Conservation (phyloP, 2,113 vertebrate species). For the Penelope pileata region DNA sequence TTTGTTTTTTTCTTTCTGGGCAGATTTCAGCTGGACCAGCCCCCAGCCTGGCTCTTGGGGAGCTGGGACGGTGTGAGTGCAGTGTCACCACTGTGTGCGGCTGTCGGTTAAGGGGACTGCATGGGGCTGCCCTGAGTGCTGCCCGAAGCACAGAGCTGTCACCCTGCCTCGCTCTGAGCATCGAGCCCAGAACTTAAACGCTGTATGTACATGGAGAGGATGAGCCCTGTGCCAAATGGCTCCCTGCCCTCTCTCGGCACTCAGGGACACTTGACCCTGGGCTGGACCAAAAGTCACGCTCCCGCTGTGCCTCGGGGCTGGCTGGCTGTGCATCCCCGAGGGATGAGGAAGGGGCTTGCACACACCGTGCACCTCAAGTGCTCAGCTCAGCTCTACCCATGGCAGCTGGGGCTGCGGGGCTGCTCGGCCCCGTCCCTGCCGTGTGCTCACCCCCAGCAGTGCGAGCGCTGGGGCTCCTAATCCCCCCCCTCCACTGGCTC, state of each 20-base stretch:
- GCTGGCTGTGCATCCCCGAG: neutral
- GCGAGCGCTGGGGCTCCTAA: conserved; percentile 17
- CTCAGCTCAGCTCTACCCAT: neutral
- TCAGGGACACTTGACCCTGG: rapidly evolving
- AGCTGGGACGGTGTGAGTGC: no score
- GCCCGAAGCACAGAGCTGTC: neutral
- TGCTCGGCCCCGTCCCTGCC: neutral
- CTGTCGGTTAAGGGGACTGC: neutral
- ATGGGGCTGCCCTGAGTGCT: neutral
- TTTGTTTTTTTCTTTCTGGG: neutral
- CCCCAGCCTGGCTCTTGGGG: neutral
- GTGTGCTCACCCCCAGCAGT: neutral
- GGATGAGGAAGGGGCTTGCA: neutral
- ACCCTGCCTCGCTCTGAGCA: neutral
- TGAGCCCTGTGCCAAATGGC: neutral
- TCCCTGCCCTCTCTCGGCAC: neutral
- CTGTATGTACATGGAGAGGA: rapidly evolving
- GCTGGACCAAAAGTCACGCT: neutral
- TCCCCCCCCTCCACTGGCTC: conserved; percentile 45
- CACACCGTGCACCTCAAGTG: rapidly evolving
- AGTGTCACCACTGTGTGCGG: rapidly evolving
- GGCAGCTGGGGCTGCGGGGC: neutral
- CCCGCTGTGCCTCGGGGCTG: neutral
- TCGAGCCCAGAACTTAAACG: neutral
- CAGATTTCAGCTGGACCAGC: neutral